These are phyloP conservation scores for Lasioglossum figueresi DNA, from an alignment of 2,888 invertebrate genomes.

Conservation along the genomic window DNA sequence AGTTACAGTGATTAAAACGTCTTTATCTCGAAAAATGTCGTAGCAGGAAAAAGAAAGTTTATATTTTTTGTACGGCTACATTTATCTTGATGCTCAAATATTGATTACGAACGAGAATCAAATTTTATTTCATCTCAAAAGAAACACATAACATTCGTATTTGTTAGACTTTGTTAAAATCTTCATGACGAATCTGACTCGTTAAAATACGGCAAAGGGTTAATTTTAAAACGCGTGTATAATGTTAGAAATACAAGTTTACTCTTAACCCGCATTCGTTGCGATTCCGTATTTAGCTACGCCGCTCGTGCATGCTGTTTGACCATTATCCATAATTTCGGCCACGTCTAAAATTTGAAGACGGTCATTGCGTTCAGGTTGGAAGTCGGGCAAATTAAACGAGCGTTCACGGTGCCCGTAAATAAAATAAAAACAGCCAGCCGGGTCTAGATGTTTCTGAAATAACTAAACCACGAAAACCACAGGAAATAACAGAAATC, in stretches of 20 bases:
- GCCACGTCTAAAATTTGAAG: neutral
- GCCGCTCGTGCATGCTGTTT: neutral
- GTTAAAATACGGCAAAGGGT: no score
- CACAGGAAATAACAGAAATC: conserved; percentile 41
- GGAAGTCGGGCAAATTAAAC: conserved; percentile 21
- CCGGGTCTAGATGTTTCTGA: neutral
- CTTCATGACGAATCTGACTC: no score
- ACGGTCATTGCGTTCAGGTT: neutral
- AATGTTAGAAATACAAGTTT: neutral
- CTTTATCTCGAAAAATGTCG: no score
- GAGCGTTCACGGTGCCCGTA: neutral
- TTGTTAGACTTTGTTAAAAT: no score
- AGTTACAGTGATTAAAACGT: no score
- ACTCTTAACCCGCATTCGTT: neutral
- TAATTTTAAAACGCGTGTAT: neutral
- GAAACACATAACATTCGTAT: no score
- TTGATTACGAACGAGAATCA: no score
- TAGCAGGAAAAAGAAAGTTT: no score
- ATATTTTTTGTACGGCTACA: no score
- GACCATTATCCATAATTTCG: neutral
- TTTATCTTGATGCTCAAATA: no score
- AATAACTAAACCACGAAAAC: conserved; percentile 20
- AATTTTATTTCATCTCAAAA: no score
- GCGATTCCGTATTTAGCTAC: neutral
- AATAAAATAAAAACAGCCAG: conserved; percentile 13